Conservation (phyloP, 53 echinoderm and acorn worm species). For the Actinopyga echinites region DNA sequence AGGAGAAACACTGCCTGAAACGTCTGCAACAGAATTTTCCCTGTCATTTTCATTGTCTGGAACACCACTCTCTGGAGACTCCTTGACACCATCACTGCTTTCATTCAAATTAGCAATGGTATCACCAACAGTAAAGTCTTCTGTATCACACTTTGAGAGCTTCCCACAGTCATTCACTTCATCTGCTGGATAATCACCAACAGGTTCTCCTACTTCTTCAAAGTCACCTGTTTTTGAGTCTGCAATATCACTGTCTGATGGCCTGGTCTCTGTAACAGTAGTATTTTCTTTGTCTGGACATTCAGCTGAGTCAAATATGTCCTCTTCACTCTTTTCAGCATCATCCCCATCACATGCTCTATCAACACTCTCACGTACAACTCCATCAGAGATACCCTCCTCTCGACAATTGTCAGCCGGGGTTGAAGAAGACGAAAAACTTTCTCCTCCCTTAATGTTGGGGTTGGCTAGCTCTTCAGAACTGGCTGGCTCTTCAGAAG, state of each 20-base stretch:
- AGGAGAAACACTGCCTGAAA: background rate
- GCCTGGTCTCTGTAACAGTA: too few relatives aligned
- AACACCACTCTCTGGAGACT: background rate
- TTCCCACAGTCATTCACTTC: too few relatives aligned
- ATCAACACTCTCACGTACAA: constrained; percentile 20
- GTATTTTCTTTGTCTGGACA: background rate
- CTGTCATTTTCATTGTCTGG: background rate
- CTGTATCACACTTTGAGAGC: too few relatives aligned
- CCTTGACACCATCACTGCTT: background rate
- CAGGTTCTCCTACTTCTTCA: too few relatives aligned
- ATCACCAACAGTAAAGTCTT: too few relatives aligned
- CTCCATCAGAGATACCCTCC: background rate
- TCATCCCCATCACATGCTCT: constrained; percentile 15
- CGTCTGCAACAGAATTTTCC: background rate
- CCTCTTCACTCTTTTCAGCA: background rate
- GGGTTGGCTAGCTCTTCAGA: too few relatives aligned
- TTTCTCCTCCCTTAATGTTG: too few relatives aligned
- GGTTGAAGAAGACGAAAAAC: background rate
- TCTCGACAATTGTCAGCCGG: background rate
- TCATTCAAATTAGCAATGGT: too few relatives aligned
- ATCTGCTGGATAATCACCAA: too few relatives aligned
- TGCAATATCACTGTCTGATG: too few relatives aligned
- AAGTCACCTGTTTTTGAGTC: too few relatives aligned
- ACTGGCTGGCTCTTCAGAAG: too few relatives aligned
- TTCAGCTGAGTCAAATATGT: background rate